These are phyloP conservation scores for Apus apus DNA, from an alignment of 2,113 vertebrate species.

Conservation along the genomic window DNA sequence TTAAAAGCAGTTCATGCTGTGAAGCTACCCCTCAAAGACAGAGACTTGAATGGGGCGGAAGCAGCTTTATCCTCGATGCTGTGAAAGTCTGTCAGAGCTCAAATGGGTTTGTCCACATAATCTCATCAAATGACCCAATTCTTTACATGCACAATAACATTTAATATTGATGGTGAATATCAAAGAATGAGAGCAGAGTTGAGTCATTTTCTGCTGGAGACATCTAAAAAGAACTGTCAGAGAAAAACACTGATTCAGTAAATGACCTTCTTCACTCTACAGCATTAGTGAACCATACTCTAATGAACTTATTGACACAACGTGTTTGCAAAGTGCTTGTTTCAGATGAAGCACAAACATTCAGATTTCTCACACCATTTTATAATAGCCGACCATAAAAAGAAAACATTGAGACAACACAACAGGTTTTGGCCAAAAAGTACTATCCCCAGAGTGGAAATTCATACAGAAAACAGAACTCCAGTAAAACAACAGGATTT, in stretches of 20 bases:
- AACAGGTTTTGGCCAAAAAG: neutral
- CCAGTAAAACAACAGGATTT: neutral
- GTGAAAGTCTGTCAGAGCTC: neutral
- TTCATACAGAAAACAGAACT: neutral
- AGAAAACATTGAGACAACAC: neutral
- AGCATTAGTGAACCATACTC: neutral
- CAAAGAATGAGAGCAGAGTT: neutral
- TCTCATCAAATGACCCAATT: neutral
- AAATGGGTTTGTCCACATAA: neutral
- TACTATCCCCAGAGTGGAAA: neutral
- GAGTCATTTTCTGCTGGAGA: constrained; percentile 6
- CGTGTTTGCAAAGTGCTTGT: neutral
- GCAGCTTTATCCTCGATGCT: neutral
- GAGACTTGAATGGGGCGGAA: neutral
- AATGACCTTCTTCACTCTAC: neutral
- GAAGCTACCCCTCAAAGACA: neutral
- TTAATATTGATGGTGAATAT: neutral
- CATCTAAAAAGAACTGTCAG: neutral
- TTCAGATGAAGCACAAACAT: neutral
- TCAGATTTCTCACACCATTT: neutral
- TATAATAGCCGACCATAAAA: neutral
- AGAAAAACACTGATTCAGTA: neutral
- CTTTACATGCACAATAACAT: neutral
- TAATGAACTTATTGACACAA: constrained; percentile 3
- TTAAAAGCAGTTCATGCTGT: neutral